These are phyloP conservation scores for Pluvianellus socialis DNA, from an alignment of 2,113 vertebrate genomes.

Conservation along the genomic window DNA sequence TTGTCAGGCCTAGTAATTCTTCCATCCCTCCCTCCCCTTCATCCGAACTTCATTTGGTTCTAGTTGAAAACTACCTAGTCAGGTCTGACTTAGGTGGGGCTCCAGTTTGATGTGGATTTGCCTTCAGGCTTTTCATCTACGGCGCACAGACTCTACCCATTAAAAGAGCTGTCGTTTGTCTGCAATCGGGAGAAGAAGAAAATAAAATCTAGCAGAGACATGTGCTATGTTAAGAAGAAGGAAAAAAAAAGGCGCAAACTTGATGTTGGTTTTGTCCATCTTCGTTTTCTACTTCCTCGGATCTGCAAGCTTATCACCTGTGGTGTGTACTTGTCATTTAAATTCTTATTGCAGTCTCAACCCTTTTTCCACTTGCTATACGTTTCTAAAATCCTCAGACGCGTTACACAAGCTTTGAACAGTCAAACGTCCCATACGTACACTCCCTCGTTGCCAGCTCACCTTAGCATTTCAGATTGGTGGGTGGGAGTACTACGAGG, in stretches of 20 bases:
- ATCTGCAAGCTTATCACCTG: background rate
- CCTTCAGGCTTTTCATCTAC: background rate
- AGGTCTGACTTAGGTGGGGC: constrained; percentile 13
- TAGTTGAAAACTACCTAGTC: constrained; percentile 59
- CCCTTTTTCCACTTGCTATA: constrained; percentile 69
- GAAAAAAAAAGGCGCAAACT: background rate
- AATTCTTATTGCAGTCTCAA: constrained; percentile 11
- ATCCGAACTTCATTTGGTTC: constrained; percentile 52
- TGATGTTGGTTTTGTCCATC: background rate
- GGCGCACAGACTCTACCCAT: background rate
- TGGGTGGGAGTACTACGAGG: background rate
- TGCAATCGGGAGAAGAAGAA: background rate
- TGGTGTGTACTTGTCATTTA: background rate
- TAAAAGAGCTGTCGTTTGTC: background rate
- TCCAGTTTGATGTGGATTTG: constrained; percentile 26
- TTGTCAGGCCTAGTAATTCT: constrained; percentile 45
- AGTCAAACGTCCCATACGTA: background rate
- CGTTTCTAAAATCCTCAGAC: constrained; percentile 43
- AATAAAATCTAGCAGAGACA: background rate
- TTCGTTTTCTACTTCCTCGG: constrained; percentile 12
- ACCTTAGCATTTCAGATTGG: background rate
- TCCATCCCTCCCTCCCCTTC: background rate
- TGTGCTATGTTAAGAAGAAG: background rate
- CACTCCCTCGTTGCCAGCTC: background rate
- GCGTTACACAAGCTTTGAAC: background rate